Percentiles rank a stretch among this genome's conserved stretches.
phyloP scores from a whole-genome alignment of 2,888 invertebrate species.

The Agrochola lota region DNA sequence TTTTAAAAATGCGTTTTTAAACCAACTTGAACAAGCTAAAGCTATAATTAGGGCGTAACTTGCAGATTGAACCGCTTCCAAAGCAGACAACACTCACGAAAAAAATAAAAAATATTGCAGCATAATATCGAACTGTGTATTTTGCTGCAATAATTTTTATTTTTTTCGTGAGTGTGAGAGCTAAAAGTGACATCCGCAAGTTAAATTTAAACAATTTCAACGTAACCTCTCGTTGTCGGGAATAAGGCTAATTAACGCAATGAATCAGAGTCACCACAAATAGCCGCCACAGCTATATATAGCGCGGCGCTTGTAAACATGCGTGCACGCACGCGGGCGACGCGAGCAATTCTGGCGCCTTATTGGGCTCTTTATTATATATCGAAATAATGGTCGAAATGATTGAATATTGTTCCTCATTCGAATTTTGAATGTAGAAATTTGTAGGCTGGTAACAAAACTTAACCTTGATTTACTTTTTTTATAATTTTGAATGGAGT shows the following conservation, averaged over 20 bases:
- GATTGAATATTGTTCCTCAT: conserved; percentile 49
- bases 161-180: no score
- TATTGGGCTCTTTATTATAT: conserved; percentile 59
- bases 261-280: conserved; percentile 68
- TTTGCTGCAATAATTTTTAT: no score
- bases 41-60: not conserved
- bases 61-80: not conserved
- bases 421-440: conserved; percentile 22
- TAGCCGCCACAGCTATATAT: conserved; percentile 64
- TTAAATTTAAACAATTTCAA: conserved; percentile 51
- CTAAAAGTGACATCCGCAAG: conserved; percentile 37
- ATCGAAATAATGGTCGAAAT: conserved; percentile 39
- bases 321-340: conserved; percentile 65
- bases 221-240: conserved; percentile 49
- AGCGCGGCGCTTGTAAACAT: conserved; percentile 67
- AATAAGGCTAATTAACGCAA: conserved; percentile 64
- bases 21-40: not conserved
- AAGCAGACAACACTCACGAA: not conserved
- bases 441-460: conserved; percentile 12
- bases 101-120: not conserved
- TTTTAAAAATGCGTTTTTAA: not conserved
- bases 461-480: conserved; percentile 10
- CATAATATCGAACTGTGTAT: no score
- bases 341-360: conserved; percentile 61
- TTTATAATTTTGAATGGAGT: not conserved